Conservation (phyloP, 2,797 vertebrate species). For the Falco peregrinus region DNA sequence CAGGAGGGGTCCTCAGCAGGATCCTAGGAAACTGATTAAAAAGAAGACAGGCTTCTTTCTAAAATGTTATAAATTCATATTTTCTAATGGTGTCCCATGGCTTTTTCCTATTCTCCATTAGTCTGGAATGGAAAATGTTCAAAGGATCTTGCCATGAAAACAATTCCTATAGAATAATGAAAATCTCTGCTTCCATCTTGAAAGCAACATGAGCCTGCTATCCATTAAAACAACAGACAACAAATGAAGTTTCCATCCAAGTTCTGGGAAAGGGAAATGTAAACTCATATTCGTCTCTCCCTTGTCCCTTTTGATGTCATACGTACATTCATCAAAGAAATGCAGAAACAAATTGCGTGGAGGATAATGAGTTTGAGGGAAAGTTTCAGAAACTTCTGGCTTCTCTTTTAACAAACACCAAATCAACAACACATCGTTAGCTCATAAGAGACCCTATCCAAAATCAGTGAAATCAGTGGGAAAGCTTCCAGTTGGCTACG, state of each 20-base stretch:
- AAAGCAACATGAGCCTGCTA: constrained; percentile 14
- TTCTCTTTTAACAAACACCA: constrained; percentile 28
- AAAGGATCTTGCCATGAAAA: constrained; percentile 65
- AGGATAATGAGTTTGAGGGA: not conserved
- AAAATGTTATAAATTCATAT: constrained; percentile 62
- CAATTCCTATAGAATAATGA: constrained; percentile 58
- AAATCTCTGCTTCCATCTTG: constrained; percentile 26
- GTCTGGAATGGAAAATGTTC: constrained; percentile 66
- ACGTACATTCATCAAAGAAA: not conserved
- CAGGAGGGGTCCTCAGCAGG: constrained; percentile 30
- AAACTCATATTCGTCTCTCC: not conserved
- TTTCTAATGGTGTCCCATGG: constrained; percentile 63
- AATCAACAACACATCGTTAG: not conserved
- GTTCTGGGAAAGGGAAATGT: constrained; percentile 16
- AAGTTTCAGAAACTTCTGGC: constrained; percentile 32
- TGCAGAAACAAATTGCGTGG: not conserved
- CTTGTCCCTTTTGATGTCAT: constrained; percentile 18
- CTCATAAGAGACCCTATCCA: not conserved
- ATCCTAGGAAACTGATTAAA: constrained; percentile 31
- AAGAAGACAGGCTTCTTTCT: constrained; percentile 46
- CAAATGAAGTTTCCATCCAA: not conserved
- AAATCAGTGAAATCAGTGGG: constrained; percentile 45
- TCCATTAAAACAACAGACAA: constrained; percentile 27
- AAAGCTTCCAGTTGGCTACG: constrained; percentile 50
- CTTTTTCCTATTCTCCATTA: constrained; percentile 63